Conservation (phyloP, 1,140 invertebrate species). For the Oppia nitens region DNA sequence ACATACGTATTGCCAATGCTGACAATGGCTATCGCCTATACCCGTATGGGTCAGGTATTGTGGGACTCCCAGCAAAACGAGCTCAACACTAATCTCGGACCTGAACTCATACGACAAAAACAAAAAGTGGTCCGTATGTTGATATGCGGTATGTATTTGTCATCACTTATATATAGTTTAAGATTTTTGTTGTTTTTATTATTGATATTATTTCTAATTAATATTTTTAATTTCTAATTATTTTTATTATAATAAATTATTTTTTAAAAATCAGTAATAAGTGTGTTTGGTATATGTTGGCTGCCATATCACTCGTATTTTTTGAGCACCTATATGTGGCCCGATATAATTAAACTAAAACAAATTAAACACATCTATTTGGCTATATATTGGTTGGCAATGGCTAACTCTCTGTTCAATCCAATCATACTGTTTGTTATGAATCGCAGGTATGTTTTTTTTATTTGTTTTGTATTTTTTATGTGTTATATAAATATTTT, state of each 20-base stretch:
- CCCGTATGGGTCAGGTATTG: background rate
- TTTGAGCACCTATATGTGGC: constrained; percentile 61
- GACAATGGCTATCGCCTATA: constrained; percentile 39
- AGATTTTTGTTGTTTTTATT: too few relatives aligned
- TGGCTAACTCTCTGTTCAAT: constrained; percentile 82
- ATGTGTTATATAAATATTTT: too few relatives aligned
- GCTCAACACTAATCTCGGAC: constrained; percentile 6
- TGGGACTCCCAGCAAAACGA: constrained; percentile 1
- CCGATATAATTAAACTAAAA: constrained; percentile 44
- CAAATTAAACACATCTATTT: constrained; percentile 60
- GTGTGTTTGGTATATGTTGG: constrained; percentile 7
- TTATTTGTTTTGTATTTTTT: too few relatives aligned
- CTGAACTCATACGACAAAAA: constrained; percentile 40
- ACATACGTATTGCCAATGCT: constrained; percentile 35
- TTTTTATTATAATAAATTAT: background rate
- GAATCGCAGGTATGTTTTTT: constrained; percentile 38
- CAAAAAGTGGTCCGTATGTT: constrained; percentile 87
- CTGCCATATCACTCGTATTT: constrained; percentile 70
- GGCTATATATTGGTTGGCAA: constrained; percentile 74
- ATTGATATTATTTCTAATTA: too few relatives aligned
- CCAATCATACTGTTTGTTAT: constrained; percentile 83
- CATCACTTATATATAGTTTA: constrained; percentile 45
- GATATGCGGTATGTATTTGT: constrained; percentile 73
- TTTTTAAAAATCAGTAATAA: background rate
- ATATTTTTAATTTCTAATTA: background rate